Evolutionary conservation across 1,140 invertebrate genomes (phyloP).

Genomic region (Brachionus calyciflorus): DNA sequence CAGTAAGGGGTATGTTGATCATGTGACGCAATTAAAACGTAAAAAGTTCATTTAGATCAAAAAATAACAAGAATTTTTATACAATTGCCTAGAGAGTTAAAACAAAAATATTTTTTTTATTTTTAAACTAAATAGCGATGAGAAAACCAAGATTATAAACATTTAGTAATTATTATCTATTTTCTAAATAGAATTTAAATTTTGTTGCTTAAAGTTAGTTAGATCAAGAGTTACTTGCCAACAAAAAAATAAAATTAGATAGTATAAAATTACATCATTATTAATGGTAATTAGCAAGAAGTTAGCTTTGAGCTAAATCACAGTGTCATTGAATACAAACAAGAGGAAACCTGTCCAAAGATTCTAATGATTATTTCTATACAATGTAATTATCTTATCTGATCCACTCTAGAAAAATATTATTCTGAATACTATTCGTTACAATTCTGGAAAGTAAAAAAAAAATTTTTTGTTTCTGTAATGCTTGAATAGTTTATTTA

Average conservation of each 20-base stretch:
- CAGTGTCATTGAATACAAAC: too few relatives aligned
- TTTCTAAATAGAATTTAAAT: background rate
- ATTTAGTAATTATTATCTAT: background rate
- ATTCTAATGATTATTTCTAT: background rate
- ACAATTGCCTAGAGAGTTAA: background rate
- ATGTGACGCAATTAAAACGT: background rate
- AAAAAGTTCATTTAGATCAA: background rate
- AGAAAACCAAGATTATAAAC: background rate
- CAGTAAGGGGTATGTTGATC: too few relatives aligned
- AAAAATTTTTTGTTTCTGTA: background rate
- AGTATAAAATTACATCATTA: constrained; percentile 40
- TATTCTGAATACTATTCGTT: too few relatives aligned
- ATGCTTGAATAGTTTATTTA: background rate
- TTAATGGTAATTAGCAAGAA: background rate
- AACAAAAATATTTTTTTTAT: too few relatives aligned
- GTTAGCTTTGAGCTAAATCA: background rate
- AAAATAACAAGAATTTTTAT: background rate
- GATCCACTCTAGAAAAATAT: background rate
- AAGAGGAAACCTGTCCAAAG: constrained; percentile 5
- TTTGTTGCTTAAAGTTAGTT: constrained; percentile 9
- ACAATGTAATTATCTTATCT: constrained; percentile 37
- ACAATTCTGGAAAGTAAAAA: background rate
- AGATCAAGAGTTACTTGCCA: constrained; percentile 6
- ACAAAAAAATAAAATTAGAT: too few relatives aligned
- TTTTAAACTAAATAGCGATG: too few relatives aligned